Percentiles rank a stretch among this genome's conserved stretches.
These are phyloP conservation scores for Odontomyia ornata DNA, from an alignment of 2,888 invertebrate genomes.

Conservation along the genomic window DNA sequence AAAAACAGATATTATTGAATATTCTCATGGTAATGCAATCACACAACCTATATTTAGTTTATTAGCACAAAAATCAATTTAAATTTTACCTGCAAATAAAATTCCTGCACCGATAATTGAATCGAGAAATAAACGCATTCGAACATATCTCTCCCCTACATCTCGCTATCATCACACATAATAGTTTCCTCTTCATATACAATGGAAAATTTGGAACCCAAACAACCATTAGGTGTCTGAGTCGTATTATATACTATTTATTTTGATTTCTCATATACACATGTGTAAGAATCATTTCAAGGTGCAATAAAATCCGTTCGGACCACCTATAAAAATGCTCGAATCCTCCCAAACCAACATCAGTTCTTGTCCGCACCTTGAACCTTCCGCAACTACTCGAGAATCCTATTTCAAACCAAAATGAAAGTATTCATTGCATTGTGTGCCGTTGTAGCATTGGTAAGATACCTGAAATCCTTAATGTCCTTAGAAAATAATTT, in stretches of 20 bases:
- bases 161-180: not conserved
- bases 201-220: conserved; percentile 16
- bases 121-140: too few species aligned
- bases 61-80: too few species aligned
- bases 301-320: not conserved
- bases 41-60: too few species aligned
- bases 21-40: too few species aligned
- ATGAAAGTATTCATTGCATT: conserved; percentile 59
- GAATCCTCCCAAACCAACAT: not conserved
- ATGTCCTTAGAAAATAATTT: not conserved
- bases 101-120: too few species aligned
- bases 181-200: not conserved
- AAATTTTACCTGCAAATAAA: too few species aligned
- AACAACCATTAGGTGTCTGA: not conserved
- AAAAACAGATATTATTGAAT: too few species aligned
- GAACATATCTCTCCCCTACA: not conserved
- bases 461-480: conserved; percentile 53
- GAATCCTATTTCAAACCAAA: conserved; percentile 3
- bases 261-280: not conserved
- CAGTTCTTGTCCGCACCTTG: conserved; percentile 29
- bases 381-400: not conserved
- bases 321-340: conserved; percentile 33
- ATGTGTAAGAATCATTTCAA: not conserved
- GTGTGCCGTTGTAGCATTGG: conserved; percentile 60
- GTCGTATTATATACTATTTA: not conserved